These are phyloP conservation scores for Oryzias woworae DNA, from an alignment of 2,113 vertebrate species.

Conservation along the genomic window DNA sequence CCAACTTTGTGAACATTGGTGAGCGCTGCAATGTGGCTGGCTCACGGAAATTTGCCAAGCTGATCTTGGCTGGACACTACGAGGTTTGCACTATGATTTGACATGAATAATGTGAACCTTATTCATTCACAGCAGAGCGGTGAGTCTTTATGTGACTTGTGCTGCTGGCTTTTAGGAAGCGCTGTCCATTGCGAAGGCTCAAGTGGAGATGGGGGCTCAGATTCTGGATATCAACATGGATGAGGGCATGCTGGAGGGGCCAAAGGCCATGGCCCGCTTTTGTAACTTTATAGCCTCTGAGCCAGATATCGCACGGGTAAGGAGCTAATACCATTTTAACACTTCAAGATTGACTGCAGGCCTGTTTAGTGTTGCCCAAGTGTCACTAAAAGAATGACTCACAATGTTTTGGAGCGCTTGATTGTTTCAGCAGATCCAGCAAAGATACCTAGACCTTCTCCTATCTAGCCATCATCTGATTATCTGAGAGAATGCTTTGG, in stretches of 20 bases:
- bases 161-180: conserved; percentile 81
- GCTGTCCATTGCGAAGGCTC: conserved; percentile 86
- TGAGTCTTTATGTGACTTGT: neutral
- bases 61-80: conserved; percentile 92
- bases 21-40: conserved; percentile 98
- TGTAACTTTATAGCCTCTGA: conserved; percentile 92
- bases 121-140: too few species aligned
- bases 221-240: conserved; percentile 98
- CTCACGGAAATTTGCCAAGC: conserved; percentile 91
- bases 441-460: too few species aligned
- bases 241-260: conserved; percentile 94
- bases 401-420: too few species aligned
- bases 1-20: conserved; percentile 98
- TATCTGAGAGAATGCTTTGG: too few species aligned
- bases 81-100: conserved; percentile 75
- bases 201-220: conserved; percentile 98
- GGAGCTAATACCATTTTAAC: neutral
- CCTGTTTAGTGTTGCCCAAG: too few species aligned
- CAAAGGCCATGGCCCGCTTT: conserved; percentile 88
- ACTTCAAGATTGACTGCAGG: too few species aligned
- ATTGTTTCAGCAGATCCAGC: too few species aligned
- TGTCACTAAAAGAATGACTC: too few species aligned
- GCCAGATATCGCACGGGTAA: conserved; percentile 92
- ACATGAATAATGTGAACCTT: too few species aligned
- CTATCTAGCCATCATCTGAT: too few species aligned